phyloP scores from a whole-genome alignment of 2,113 vertebrate genomes.

The Alexandromys fortis region DNA sequence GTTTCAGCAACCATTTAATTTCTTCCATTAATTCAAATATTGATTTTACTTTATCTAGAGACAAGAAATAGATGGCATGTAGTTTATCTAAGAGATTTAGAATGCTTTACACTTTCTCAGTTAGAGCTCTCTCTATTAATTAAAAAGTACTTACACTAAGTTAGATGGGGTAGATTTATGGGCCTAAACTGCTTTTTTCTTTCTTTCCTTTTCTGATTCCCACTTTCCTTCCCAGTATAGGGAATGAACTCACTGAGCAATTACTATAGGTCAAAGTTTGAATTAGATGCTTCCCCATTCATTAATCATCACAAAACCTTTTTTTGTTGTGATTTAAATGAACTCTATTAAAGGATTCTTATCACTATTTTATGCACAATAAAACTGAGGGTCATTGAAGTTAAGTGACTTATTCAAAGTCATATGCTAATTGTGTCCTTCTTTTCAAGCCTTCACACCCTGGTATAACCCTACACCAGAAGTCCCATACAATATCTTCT shows the following conservation, averaged over 20 bases:
- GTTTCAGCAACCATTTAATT: conserved; percentile 64
- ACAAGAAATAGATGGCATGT: conserved; percentile 69
- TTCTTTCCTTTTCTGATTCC: neutral
- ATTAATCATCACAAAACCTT: conserved; percentile 9
- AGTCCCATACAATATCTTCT: neutral
- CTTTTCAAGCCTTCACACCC: neutral
- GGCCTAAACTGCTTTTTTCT: conserved; percentile 27
- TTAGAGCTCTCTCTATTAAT: conserved; percentile 71
- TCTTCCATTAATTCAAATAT: conserved; percentile 72
- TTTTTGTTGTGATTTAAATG: neutral
- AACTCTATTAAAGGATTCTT: neutral
- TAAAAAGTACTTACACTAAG: conserved; percentile 65
- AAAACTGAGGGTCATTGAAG: neutral
- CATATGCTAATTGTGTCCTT: neutral
- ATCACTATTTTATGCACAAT: neutral
- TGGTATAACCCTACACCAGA: neutral
- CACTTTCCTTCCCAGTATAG: neutral
- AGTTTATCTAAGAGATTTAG: conserved; percentile 72
- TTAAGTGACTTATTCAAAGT: conserved; percentile 21
- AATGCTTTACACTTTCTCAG: conserved; percentile 69
- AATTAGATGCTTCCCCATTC: conserved; percentile 10
- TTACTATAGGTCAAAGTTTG: neutral
- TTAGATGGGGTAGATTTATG: conserved; percentile 61
- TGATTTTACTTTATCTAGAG: conserved; percentile 68
- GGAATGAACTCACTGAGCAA: neutral